Evolutionary conservation across 1,140 invertebrate genomes (phyloP).

Genomic region (Luehdorfia chinensis): DNA sequence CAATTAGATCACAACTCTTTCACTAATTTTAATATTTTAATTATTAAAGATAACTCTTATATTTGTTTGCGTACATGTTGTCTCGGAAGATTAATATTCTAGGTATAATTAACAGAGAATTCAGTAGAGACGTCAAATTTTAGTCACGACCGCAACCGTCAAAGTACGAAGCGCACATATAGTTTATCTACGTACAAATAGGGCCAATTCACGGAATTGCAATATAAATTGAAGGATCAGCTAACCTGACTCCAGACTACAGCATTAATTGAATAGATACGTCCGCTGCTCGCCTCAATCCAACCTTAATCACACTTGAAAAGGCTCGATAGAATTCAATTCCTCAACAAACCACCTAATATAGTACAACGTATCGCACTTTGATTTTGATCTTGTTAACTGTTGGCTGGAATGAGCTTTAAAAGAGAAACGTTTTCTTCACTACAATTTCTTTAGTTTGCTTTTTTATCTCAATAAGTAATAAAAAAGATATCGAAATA

Average conservation of each 20-base stretch:
- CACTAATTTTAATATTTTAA: no score
- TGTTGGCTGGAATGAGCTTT: not conserved
- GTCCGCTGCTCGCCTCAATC: slow-evolving; percentile 59
- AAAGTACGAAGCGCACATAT: slow-evolving; percentile 30
- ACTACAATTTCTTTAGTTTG: not conserved
- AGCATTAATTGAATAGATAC: slow-evolving; percentile 73
- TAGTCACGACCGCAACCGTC: slow-evolving; percentile 30
- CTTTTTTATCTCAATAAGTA: not conserved
- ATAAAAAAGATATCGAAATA: not conserved
- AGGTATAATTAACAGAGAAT: not conserved
- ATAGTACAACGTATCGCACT: slow-evolving; percentile 62
- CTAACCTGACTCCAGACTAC: slow-evolving; percentile 52
- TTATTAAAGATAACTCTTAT: no score
- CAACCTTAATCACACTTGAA: slow-evolving; percentile 65
- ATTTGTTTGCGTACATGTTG: no score
- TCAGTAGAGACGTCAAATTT: slow-evolving; percentile 27
- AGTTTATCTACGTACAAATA: slow-evolving; percentile 50
- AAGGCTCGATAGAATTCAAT: slow-evolving; percentile 51
- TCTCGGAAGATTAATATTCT: no score
- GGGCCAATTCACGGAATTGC: slow-evolving; percentile 51
- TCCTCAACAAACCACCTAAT: slow-evolving; percentile 38
- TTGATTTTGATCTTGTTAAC: slow-evolving; percentile 38
- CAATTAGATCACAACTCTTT: no score
- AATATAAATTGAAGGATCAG: slow-evolving; percentile 60
- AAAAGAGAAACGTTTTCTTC: not conserved